Evolutionary conservation across 2,797 vertebrate genomes (phyloP), one percentile per base, ranked within the genome.

Genomic region (Mareca penelope): DNA sequence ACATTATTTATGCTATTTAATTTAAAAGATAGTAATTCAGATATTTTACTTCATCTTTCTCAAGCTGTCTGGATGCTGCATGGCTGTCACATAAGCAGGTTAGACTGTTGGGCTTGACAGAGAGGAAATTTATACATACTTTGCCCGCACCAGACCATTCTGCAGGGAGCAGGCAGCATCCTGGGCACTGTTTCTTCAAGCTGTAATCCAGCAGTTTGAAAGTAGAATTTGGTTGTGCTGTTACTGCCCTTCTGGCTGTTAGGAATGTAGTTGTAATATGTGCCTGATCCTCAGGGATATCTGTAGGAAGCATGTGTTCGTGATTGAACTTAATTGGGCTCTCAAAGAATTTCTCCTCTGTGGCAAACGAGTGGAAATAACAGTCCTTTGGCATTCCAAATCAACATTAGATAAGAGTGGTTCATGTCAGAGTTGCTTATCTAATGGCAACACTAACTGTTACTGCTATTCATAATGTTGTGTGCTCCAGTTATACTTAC

Each of bases 171-270:
- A 2, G 6, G 3, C 73, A 42, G 50, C 61, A 85, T 82, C 55
- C 44, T 79, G 85, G 33, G 14, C 83, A 40, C 15, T 59, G 26
- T 76, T 95, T 83, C 86, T 91, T 95, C 80, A 82, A 81, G 46
- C 56, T 91, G 26, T 90, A 82, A 94, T 80, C 87, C 48, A 64
- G 21, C 39, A 80, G 46, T 69, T 92, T 91, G 77, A 85, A 70
- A 76, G 67, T 60, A 84, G 63, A 92, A 86, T 88, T 95, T 64
- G 2, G 46, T 91, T 89, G 92, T 84, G 26, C 59, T 81, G 5
- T 73, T 88, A 23, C 50, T 53, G 80, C 52, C 40, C 90, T 86
- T 70, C 80, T n/a, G 2, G 50, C 52, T 73, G 19, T 85, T 83
- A 70, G 72, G 78, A 93, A 91, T 78, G 42, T 53, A n/a, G 61